A percentile compares a stretch with the other conserved stretches of the same genome.
Evolutionary conservation across 2,113 vertebrate species (phyloP).

Genomic region (Neolamprologus kungweensis): DNA sequence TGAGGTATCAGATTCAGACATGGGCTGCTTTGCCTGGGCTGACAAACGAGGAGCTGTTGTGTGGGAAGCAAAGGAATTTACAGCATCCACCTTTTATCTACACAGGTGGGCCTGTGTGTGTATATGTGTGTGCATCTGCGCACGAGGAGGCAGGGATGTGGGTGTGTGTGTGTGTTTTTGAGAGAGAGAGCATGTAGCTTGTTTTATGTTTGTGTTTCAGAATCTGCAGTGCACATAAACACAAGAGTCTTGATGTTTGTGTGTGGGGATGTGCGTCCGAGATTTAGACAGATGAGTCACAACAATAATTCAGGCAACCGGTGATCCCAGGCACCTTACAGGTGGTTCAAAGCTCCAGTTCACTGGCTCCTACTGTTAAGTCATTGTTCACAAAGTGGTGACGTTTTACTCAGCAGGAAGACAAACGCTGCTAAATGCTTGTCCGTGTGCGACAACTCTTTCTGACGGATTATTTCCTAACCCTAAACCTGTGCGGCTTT

Average conservation of each 20-base stretch:
- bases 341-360: constrained; percentile 21
- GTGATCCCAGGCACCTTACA: constrained; percentile 35
- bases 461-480: neutral
- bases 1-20: constrained; percentile 75
- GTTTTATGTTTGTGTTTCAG: constrained; percentile 3
- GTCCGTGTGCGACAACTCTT: neutral
- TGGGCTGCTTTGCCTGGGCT: constrained; percentile 48
- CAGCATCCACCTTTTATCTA: constrained; percentile 74
- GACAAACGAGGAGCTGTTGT: constrained; percentile 69
- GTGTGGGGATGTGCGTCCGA: neutral
- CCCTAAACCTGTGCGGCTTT: neutral
- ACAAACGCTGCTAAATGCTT: neutral
- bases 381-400: neutral
- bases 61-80: constrained; percentile 72
- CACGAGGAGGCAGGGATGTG: neutral
- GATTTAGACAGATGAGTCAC: constrained; percentile 48
- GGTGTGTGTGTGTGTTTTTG: neutral
- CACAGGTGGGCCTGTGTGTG: constrained; percentile 66
- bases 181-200: neutral
- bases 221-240: neutral
- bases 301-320: constrained; percentile 61
- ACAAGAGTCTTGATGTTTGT: neutral
- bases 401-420: neutral
- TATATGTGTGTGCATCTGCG: neutral
- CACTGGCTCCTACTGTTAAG: neutral